These are phyloP conservation scores for Zaprionus kolodkinae DNA, from an alignment of 1,140 invertebrate genomes.

Conservation along the genomic window DNA sequence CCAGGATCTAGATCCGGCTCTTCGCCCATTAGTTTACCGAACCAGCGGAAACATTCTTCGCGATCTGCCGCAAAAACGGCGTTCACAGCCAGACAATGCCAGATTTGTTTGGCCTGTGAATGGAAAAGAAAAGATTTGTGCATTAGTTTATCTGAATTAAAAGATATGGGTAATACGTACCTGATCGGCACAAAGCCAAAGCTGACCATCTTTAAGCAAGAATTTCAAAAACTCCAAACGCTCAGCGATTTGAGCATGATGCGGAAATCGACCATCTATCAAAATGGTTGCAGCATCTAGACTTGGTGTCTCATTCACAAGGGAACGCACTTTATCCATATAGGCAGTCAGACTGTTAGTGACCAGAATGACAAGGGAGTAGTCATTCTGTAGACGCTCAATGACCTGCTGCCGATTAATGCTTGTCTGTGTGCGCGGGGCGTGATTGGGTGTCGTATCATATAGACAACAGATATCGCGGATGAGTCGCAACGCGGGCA, in stretches of 20 bases:
- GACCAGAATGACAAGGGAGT: slow-evolving; percentile 96
- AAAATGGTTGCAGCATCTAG: slow-evolving; percentile 92
- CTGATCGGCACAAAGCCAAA: slow-evolving; percentile 98
- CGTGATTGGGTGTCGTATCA: slow-evolving; percentile 90
- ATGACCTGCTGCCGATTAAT: slow-evolving; percentile 92
- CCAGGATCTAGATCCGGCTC: slow-evolving; percentile 98
- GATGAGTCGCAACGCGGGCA: slow-evolving; percentile 98
- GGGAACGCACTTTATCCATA: slow-evolving; percentile 92
- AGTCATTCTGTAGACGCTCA: slow-evolving; percentile 95
- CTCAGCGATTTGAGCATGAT: slow-evolving; percentile 96
- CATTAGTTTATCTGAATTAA: not conserved
- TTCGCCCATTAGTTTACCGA: slow-evolving; percentile 99
- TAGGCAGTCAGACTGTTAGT: slow-evolving; percentile 96
- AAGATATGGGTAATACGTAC: slow-evolving; percentile 20
- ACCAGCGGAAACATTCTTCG: slow-evolving; percentile 99
- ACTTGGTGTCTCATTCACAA: slow-evolving; percentile 90
- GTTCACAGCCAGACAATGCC: slow-evolving; percentile 97
- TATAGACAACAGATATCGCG: slow-evolving; percentile 97
- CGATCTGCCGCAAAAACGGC: slow-evolving; percentile 96
- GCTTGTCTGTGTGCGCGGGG: slow-evolving; percentile 87
- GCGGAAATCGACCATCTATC: slow-evolving; percentile 95
- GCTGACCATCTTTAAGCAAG: slow-evolving; percentile 95
- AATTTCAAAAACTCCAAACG: slow-evolving; percentile 97
- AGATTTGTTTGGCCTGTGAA: slow-evolving; percentile 94
- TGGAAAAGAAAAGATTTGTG: slow-evolving; percentile 1